Conservation (phyloP, 2,113 vertebrate species). For the Crotalus viridis region DNA sequence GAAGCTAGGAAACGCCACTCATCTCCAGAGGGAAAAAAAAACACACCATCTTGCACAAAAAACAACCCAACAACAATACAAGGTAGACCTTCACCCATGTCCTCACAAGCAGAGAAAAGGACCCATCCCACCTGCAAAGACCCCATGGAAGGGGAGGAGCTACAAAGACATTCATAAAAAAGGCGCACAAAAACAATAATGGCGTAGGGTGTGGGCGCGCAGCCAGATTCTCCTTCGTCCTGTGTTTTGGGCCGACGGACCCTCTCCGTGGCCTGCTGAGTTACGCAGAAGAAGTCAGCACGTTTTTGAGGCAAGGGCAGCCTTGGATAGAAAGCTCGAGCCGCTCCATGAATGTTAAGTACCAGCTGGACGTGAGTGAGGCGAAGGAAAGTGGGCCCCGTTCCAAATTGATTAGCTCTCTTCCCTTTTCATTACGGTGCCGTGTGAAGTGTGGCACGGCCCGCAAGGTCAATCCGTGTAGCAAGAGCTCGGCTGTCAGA, state of each 20-base stretch:
- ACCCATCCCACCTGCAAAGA: not conserved
- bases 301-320: constrained; percentile 65
- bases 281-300: constrained; percentile 63
- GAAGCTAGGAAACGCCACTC: too few species aligned
- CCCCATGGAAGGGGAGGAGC: not conserved
- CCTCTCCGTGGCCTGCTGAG: constrained; percentile 50
- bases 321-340: constrained; percentile 35
- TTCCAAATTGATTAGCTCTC: constrained; percentile 63
- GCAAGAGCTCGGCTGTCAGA: constrained; percentile 11
- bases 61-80: not conserved
- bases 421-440: constrained; percentile 51
- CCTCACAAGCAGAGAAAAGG: not conserved
- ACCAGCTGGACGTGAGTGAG: not conserved
- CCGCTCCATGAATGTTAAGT: constrained; percentile 61
- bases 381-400: constrained; percentile 34
- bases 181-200: constrained; percentile 15
- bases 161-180: not conserved
- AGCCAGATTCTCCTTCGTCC: constrained; percentile 17
- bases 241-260: constrained; percentile 40
- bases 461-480: constrained; percentile 49
- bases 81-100: not conserved
- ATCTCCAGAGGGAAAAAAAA: not conserved
- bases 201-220: not conserved
- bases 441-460: constrained; percentile 1
- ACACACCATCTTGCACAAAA: not conserved